Conservation (phyloP, 2,797 vertebrate genomes). For the Steatocranus sp. region DNA sequence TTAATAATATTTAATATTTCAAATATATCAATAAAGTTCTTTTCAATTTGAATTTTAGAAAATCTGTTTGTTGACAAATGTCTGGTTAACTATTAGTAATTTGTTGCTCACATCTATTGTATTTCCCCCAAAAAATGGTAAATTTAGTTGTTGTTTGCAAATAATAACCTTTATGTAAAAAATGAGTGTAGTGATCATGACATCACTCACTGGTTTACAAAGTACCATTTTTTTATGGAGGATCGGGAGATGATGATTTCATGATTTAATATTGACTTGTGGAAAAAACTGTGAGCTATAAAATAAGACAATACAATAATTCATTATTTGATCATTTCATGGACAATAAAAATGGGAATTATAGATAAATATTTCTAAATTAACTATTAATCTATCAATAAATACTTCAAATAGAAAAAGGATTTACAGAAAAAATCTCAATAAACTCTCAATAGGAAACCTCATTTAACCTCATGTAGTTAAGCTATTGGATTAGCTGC, state of each 20-base stretch:
- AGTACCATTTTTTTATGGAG: background rate
- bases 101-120: accelerated
- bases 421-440: background rate
- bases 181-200: accelerated
- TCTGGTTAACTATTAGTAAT: background rate
- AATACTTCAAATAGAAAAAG: background rate
- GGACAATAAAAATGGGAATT: background rate
- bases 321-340: background rate
- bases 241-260: background rate
- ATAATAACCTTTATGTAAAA: background rate
- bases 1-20: background rate
- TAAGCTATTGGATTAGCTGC: background rate
- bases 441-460: background rate
- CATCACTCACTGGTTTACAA: accelerated
- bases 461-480: background rate
- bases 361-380: background rate
- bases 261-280: background rate
- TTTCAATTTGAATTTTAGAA: background rate
- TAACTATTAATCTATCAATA: background rate
- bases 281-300: background rate
- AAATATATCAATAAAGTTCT: background rate
- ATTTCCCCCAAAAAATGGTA: accelerated
- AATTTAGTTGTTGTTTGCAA: background rate
- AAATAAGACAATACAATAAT: background rate
- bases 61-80: background rate